These are phyloP conservation scores for Noctua janthe DNA, from an alignment of 2,888 invertebrate species.

Conservation along the genomic window DNA sequence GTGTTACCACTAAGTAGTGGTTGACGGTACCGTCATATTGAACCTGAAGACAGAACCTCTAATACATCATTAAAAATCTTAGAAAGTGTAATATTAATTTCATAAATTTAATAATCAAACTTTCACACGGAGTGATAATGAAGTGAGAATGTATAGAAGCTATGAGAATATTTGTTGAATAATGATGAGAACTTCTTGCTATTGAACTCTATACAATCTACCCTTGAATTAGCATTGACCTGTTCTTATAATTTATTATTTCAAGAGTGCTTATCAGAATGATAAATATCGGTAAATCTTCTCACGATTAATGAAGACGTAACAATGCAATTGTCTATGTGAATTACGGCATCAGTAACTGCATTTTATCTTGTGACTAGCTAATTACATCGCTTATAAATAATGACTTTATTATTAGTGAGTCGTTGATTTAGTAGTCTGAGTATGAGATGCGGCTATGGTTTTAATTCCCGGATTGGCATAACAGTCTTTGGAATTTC, in stretches of 20 bases:
- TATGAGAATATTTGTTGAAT: conserved; percentile 40
- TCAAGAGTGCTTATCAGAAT: not conserved
- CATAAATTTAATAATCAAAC: conserved; percentile 17
- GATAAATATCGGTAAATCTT: not conserved
- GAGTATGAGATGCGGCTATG: not conserved
- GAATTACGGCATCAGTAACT: conserved; percentile 3
- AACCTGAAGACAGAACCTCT: not conserved
- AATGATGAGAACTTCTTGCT: conserved; percentile 46
- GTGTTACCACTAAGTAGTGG: too few species aligned
- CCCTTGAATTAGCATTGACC: conserved; percentile 14
- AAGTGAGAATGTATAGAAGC: conserved; percentile 31
- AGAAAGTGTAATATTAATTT: conserved; percentile 56
- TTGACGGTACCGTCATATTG: not conserved
- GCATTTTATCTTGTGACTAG: not conserved
- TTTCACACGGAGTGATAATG: conserved; percentile 48
- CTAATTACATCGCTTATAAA: not conserved
- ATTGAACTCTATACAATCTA: conserved; percentile 9
- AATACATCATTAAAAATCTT: conserved; percentile 26
- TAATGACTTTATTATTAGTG: not conserved
- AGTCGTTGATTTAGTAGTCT: not conserved
- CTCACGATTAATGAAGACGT: conserved; percentile 7
- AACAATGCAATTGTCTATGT: not conserved
- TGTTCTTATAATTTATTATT: conserved; percentile 9
- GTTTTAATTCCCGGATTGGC: not conserved
- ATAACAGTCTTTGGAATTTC: not conserved